Base-by-base conservation (phyloP, 2,888 invertebrate species). In the Choristoneura rosaceana region DNA sequence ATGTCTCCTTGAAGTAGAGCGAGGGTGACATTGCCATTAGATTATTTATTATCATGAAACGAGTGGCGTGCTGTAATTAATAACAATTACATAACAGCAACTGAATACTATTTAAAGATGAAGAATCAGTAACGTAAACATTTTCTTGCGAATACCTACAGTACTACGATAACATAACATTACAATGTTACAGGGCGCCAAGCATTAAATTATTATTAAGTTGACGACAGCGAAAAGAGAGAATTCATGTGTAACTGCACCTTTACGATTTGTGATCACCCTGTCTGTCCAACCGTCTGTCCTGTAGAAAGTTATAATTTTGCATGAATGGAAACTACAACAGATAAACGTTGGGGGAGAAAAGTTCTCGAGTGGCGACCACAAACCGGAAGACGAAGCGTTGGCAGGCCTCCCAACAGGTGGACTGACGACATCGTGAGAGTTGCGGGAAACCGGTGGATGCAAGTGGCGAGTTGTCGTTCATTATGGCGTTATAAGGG, bases 41-140 rank as follows among this genome's bases (percentile, higher is more conserved):
- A 25, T 25, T 25, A 25, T 64, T 60, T 41, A 25, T 68, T 73
- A 73, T 64, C 68, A 17, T 17, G 17, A 47, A 58, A 47, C 25
- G 58, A 73, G 14, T 60, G 43, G 43, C 58, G 34, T 52, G 14
- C 34, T 8, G 15, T 33, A 33, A 33, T 59, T 4, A 63, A 73
- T 69, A 64, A 64, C 50, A 73, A 69, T 73, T 73, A 64, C 52
- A 60, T 73, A 73, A 69, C n/a, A 12, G n/a, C 14, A 58, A 43
- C 7, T 34, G 5, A n/a, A 15, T 60, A 59, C 43, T 52, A 59
- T 62, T 41, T 5, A 12, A 55, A 45, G 25, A 52, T 59, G 41
- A 47, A 60, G 10, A 73, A 69, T 50, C 52, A 43, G 63, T 59
- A 64, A 73, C 43, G 59, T 64, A 73, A 69, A 73, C 59, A 69